Conservation (phyloP, 2,113 vertebrate genomes). For the Struthio camelus region DNA sequence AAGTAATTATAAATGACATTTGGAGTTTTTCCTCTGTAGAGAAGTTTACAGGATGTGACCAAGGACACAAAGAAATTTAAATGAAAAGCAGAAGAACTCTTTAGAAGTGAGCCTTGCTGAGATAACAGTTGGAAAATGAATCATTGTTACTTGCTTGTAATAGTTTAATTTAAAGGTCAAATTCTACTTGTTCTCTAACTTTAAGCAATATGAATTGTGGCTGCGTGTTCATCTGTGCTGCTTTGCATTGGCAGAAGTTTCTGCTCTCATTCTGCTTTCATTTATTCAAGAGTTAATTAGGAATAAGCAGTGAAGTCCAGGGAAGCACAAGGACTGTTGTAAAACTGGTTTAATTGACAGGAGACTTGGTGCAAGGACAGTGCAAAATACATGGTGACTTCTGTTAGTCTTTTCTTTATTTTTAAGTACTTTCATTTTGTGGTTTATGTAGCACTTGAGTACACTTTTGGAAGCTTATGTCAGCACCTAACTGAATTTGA, state of each 20-base stretch:
- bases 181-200: constrained; percentile 4
- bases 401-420: neutral
- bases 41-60: constrained; percentile 59
- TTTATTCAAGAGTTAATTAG: neutral
- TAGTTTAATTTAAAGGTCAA: constrained; percentile 68
- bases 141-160: constrained; percentile 50
- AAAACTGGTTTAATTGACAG: neutral
- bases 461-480: neutral
- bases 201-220: neutral
- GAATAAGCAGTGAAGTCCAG: neutral
- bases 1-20: constrained; percentile 65
- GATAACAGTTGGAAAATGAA: constrained; percentile 2
- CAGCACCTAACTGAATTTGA: neutral
- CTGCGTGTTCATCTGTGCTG: neutral
- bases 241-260: neutral
- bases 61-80: constrained; percentile 71
- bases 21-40: constrained; percentile 20
- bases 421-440: neutral
- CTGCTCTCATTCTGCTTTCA: neutral
- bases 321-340: neutral
- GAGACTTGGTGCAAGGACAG: neutral
- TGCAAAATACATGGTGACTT: neutral
- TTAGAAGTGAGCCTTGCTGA: constrained; percentile 49
- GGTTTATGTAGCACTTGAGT: neutral
- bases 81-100: constrained; percentile 62